Evolutionary conservation across 2,113 vertebrate species (phyloP).

Genomic region (Menura novaehollandiae): DNA sequence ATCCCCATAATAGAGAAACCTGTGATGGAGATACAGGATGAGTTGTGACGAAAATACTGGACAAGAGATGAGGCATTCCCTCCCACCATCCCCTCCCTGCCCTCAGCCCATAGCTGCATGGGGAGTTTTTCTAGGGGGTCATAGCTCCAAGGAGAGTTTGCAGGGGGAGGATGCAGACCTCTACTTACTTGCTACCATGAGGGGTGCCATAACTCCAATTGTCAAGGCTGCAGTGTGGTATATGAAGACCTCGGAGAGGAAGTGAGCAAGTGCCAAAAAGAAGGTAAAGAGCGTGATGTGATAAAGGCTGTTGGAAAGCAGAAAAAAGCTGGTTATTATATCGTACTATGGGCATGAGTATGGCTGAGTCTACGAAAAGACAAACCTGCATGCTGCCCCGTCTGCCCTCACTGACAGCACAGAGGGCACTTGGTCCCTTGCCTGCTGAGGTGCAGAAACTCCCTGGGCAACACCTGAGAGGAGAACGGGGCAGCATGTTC

Average conservation of each 20-base stretch:
- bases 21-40: constrained; percentile 29
- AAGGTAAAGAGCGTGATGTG: constrained; percentile 94
- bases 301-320: constrained; percentile 82
- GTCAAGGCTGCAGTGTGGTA: constrained; percentile 90
- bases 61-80: not conserved
- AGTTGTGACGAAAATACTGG: not conserved
- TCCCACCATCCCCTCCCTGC: not conserved
- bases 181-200: constrained; percentile 88
- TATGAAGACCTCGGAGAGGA: constrained; percentile 89
- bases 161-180: not conserved
- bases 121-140: not conserved
- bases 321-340: not conserved
- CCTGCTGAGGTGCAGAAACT: not conserved
- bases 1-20: constrained; percentile 92
- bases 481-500: not conserved
- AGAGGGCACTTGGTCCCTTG: not conserved
- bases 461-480: not conserved
- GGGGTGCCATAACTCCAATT: constrained; percentile 90
- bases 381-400: not conserved
- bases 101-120: not conserved
- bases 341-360: not conserved
- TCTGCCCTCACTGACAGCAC: not conserved
- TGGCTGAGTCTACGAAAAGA: not conserved
- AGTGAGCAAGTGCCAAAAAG: constrained; percentile 89
- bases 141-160: not conserved